Conservation (phyloP, 2,888 invertebrate genomes). For the Aphodius sticticus region DNA sequence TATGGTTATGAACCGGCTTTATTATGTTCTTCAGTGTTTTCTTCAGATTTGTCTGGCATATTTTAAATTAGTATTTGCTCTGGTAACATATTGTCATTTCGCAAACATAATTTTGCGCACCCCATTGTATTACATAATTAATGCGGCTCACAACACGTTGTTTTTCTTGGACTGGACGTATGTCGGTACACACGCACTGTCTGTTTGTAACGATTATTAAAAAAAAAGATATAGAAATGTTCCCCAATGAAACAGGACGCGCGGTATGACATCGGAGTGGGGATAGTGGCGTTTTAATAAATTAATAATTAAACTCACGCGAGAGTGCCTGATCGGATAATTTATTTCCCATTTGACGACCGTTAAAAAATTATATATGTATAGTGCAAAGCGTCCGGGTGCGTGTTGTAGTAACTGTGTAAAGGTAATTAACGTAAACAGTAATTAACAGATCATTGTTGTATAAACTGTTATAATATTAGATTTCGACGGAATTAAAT, state of each 20-base stretch:
- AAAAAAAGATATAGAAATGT: not conserved
- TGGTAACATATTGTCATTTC: not conserved
- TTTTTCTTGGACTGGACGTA: not conserved
- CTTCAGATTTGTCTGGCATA: not conserved
- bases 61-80: not conserved
- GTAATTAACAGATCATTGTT: not conserved
- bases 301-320: not conserved
- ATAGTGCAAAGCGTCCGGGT: not conserved
- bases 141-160: not conserved
- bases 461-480: not conserved
- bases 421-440: not conserved
- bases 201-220: not conserved
- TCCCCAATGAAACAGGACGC: not conserved
- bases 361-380: not conserved
- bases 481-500: not conserved
- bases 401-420: not conserved
- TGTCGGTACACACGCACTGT: not conserved
- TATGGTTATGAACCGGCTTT: too few relatives aligned
- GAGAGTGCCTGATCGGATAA: conserved; percentile 4
- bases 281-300: not conserved
- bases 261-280: not conserved
- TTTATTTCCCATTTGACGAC: not conserved
- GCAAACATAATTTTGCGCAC: not conserved
- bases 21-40: too few relatives aligned
- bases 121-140: not conserved